Conservation (phyloP, 1,140 invertebrate species). For the Magallana angulata region DNA sequence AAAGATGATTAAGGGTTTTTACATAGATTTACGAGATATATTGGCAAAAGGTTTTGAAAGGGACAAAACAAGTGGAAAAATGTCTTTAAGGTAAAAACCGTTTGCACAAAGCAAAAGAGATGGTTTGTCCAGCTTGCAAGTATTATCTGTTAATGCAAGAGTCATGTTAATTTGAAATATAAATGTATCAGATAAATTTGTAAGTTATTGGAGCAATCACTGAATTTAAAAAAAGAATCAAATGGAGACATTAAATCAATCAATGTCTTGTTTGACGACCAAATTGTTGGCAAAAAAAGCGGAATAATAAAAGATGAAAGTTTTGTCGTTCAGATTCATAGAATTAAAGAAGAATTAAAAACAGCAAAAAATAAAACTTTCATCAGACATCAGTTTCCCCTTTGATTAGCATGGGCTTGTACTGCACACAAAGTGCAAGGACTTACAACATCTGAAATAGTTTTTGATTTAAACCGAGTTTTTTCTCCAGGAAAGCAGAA, state of each 20-base stretch:
- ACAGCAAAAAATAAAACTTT: background rate
- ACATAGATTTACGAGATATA: background rate
- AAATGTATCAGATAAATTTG: slow-evolving; percentile 38
- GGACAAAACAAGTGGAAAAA: slow-evolving; percentile 26
- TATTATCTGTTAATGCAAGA: background rate
- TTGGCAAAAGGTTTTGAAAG: slow-evolving; percentile 23
- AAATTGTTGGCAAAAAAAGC: background rate
- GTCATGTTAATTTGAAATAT: slow-evolving; percentile 42
- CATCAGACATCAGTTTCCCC: background rate
- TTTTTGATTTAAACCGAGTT: slow-evolving; percentile 31
- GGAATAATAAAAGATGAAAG: no score
- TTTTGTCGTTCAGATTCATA: background rate
- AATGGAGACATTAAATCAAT: background rate
- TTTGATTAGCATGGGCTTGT: no score
- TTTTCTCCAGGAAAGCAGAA: background rate
- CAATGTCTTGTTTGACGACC: slow-evolving; percentile 25
- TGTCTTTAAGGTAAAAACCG: background rate
- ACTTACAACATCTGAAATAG: background rate
- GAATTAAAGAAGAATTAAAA: background rate
- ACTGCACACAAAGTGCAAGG: slow-evolving; percentile 9
- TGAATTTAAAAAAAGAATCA: background rate
- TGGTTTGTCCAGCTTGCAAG: background rate
- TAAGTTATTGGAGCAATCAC: background rate
- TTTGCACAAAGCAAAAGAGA: background rate
- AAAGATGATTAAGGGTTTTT: no score